These are phyloP conservation scores for Psephotus haematonotus DNA, from an alignment of 2,113 vertebrate genomes.

Conservation along the genomic window DNA sequence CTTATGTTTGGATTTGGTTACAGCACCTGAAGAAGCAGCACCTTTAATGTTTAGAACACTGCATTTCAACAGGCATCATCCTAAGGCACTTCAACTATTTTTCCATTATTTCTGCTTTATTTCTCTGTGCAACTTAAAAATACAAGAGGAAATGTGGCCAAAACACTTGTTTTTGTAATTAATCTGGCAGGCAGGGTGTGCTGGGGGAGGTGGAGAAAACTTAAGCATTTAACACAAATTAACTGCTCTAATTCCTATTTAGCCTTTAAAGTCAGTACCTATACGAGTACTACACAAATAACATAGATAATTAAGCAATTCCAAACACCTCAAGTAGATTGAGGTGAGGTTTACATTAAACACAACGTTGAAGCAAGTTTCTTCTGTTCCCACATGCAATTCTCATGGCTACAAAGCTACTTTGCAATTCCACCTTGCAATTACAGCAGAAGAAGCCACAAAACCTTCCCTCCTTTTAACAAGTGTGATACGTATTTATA, in stretches of 20 bases:
- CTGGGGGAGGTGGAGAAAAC: background rate
- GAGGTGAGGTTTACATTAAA: constrained; percentile 62
- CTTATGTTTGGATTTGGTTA: background rate
- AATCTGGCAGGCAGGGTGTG: background rate
- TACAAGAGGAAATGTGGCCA: background rate
- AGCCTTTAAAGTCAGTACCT: background rate
- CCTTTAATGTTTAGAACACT: background rate
- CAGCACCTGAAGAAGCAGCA: background rate
- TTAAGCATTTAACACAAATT: background rate
- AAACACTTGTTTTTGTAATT: constrained; percentile 30
- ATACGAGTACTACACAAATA: background rate
- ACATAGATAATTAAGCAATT: constrained; percentile 27
- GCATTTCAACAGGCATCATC: background rate
- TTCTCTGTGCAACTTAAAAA: constrained; percentile 13
- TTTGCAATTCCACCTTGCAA: constrained; percentile 22
- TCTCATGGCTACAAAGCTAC: constrained; percentile 39
- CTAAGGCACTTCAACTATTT: background rate
- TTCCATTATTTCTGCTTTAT: constrained; percentile 14
- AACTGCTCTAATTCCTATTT: constrained; percentile 3
- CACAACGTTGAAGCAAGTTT: constrained; percentile 47
- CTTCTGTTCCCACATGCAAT: constrained; percentile 42
- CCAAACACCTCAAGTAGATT: constrained; percentile 15
- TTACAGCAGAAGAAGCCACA: background rate
- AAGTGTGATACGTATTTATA: background rate
- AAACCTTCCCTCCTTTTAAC: constrained; percentile 4